phyloP scores from a whole-genome alignment of 2,888 invertebrate genomes.

The Yponomeuta evonymella region DNA sequence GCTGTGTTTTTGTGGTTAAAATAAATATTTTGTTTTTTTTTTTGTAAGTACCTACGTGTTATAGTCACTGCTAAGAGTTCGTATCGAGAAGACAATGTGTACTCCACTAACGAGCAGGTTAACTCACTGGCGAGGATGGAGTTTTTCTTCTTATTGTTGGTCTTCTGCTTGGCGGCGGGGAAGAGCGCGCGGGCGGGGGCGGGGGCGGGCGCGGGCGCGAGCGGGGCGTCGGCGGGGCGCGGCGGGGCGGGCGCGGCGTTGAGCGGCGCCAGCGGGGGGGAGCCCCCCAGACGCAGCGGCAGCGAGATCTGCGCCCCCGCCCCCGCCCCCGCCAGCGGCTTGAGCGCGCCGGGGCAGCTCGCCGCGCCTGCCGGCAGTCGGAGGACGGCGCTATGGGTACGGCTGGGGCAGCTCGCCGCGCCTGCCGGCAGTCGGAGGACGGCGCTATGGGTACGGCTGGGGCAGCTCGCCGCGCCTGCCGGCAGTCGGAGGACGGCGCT shows the following conservation, averaged over 20 bases:
- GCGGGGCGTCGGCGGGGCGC: conserved; percentile 1
- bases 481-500: no score
- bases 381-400: no score
- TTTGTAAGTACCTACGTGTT: no score
- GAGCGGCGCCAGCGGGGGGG: conserved; percentile 20
- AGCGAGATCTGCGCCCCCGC: conserved; percentile 22
- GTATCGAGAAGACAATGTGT: not conserved
- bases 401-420: conserved; percentile 16
- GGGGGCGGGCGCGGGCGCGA: conserved; percentile 38
- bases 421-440: no score
- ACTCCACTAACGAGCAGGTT: not conserved
- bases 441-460: not conserved
- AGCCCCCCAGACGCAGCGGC: conserved; percentile 10
- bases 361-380: conserved; percentile 16
- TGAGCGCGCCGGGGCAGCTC: not conserved
- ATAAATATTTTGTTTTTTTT: no score
- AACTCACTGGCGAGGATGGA: conserved; percentile 83
- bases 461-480: conserved; percentile 16
- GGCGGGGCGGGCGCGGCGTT: not conserved
- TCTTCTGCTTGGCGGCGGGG: conserved; percentile 75
- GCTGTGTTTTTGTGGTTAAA: no score
- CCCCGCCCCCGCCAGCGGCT: no score
- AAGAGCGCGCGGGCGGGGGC: conserved; percentile 65
- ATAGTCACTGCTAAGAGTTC: no score
- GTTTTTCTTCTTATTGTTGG: conserved; percentile 82